Evolutionary conservation across 2,113 vertebrate genomes (phyloP), one percentile per base, ranked within the genome.

Genomic region (Barbus barbus): DNA sequence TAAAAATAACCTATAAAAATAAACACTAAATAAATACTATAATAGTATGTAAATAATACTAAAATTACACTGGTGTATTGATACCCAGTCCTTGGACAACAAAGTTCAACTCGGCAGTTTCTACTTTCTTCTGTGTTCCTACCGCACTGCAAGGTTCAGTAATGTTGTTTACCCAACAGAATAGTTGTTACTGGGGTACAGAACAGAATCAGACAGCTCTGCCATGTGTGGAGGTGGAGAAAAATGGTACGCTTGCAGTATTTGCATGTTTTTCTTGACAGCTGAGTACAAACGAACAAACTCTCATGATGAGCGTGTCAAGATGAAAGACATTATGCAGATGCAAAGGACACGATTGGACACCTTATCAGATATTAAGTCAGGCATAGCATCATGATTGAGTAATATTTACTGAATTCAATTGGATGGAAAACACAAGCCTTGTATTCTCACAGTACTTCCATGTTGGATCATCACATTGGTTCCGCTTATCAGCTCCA

Each of bases 231-330:
- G 74, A 22, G 73, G 46, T 28, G 24, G 14, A 20, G 14, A 18
- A 77, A 51, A 7, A 36, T 20, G 9, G 9, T 20, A 58, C 3
- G 51, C 0, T 8, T 36, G 5, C 76, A 78, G 33, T 41, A 61
- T 78, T 78, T 41, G 53, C 56, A 78, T 78, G 56, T 61, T 78
- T 78, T 78, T 56, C 76, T 78, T 78, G 56, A 78, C 36, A 78
- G 76, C 53, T 24, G 76, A 26, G 51, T n/a, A 58, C 51, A 78
- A 78, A 9, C 1, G 9, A 36, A 16, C n/a, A 26, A 53, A 73
- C 38, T 73, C 38, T 26, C 16, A 24, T 78, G 22, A 60, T 60
- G 22, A 78, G 22, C 13, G 12, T 14, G 12, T 53, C 31, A 38
- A 58, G 20, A 58, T 58, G 24, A 60, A n/a, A 58, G 20, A 44